Evolutionary conservation across 2,888 invertebrate genomes (phyloP), one percentile per base, ranked within the genome.

Genomic region (Galerucella pusilla): DNA sequence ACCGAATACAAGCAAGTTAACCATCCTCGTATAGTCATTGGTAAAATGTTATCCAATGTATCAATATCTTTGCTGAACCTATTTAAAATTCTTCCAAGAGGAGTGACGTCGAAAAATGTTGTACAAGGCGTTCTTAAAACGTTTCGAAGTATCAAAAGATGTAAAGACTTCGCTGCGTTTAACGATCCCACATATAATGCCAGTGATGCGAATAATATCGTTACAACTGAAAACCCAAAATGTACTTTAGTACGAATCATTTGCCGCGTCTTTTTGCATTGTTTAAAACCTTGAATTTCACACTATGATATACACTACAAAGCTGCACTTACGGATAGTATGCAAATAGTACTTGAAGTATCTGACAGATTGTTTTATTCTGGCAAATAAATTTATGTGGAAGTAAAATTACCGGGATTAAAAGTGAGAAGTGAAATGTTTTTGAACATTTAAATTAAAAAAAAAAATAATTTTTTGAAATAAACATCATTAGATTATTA

Each of bases 71-170:
- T 93, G 86, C 92, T 91, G 90, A 93, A 93, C 81, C 94, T 90
- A 90, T 94, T 94, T 88, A 94, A 90, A 86, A 94, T 91, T 86
- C 95, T 90, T 87, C 95, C 94, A 79, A 92, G 89, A 78, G 95
- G 94, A 83, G 94, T 95, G 82, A 94, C 92, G 88, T 95, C 94
- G 90, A 93, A 94, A 90, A 94, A 94, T 85, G 91, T 91, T 85
- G 90, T 90, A 88, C 90, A 88, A 75, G 94, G 93, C 82, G 92
- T 91, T 85, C 91, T 90, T 84, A 95, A 88, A 85, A 93, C 90
- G 85, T 92, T 91, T 81, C 85, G 86, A 82, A 94, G 90, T 87
- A 94, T 89, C 81, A 89, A 88, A 83, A 89, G 88, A 89, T 94
- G 94, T 84, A 94, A 90, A 83, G 89, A 87, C 85, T 89, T 88